Evolutionary conservation across 2,888 invertebrate genomes (phyloP).

Genomic region (Xestia ashworthii): DNA sequence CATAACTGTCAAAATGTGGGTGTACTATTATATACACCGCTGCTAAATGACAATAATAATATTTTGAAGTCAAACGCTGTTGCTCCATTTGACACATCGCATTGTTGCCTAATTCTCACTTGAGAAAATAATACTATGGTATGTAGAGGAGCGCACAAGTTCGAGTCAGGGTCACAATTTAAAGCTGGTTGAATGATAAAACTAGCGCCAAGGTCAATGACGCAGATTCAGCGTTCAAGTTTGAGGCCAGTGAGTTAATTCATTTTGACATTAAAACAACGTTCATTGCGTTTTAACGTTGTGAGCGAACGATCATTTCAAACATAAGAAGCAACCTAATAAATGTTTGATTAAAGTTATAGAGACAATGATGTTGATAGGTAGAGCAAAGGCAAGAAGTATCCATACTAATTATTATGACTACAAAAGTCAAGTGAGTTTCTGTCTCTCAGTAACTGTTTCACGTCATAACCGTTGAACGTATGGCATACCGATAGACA

Average conservation of each 20-base stretch:
- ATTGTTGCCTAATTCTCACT: neutral
- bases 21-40: neutral
- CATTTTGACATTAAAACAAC: neutral
- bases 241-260: neutral
- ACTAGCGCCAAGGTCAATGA: conserved; percentile 13
- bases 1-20: neutral
- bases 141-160: neutral
- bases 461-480: neutral
- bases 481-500: too few relatives aligned
- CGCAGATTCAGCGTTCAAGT: conserved; percentile 10
- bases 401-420: neutral
- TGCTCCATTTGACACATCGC: neutral
- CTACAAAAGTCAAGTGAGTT: neutral
- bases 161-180: neutral
- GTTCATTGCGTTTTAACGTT: neutral
- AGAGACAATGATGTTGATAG: neutral
- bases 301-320: neutral
- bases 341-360: neutral
- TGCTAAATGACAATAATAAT: neutral
- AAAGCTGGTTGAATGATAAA: conserved; percentile 5
- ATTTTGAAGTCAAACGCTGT: neutral
- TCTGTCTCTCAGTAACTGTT: too few relatives aligned
- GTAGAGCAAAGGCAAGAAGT: neutral
- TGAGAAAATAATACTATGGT: neutral
- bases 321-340: neutral